Evolutionary conservation across 2,797 vertebrate species (phyloP).

Genomic region (Gobio occitaniae): DNA sequence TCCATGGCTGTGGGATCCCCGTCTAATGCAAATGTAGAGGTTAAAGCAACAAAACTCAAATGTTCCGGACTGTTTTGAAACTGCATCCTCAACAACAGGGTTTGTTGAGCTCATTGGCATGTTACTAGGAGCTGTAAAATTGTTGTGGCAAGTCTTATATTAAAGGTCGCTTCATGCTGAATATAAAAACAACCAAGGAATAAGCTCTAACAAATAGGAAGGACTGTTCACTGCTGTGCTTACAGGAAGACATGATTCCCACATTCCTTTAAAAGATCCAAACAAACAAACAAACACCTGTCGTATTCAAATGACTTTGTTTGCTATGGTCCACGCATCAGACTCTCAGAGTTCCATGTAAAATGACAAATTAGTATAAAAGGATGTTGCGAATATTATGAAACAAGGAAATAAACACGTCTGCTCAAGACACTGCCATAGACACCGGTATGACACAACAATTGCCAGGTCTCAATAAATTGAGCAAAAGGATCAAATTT

Average conservation of each 20-base stretch:
- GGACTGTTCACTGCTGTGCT: constrained; percentile 33
- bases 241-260: constrained; percentile 50
- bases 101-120: background rate
- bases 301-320: constrained; percentile 39
- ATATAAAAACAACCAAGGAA: constrained; percentile 15
- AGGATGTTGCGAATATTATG: background rate
- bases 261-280: constrained; percentile 38
- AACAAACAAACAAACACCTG: constrained; percentile 45
- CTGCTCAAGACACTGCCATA: background rate
- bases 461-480: background rate
- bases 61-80: constrained; percentile 18
- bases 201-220: constrained; percentile 36
- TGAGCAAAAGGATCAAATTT: background rate
- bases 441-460: background rate
- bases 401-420: constrained; percentile 23
- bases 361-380: background rate
- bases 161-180: constrained; percentile 25
- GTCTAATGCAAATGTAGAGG: background rate
- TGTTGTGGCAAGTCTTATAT: background rate
- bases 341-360: background rate
- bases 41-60: constrained; percentile 6
- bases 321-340: background rate
- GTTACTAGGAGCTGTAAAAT: constrained; percentile 5
- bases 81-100: constrained; percentile 1
- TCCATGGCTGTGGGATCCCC: background rate